Evolutionary conservation across 2,113 vertebrate species (phyloP).

Genomic region (Triplophysa tibetana): DNA sequence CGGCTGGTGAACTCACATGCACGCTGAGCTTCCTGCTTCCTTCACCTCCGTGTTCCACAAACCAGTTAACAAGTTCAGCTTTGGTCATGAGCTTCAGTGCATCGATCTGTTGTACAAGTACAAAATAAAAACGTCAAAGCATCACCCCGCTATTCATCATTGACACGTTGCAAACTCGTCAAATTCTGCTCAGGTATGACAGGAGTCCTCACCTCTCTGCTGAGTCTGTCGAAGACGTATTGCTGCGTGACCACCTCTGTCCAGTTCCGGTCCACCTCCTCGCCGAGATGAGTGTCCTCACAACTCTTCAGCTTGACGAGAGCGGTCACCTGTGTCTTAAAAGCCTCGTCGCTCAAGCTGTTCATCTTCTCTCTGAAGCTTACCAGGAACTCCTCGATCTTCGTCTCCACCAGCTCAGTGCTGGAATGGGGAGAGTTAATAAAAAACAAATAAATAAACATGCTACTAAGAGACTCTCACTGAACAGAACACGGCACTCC

Average conservation of each 20-base stretch:
- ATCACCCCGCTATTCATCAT: conserved; percentile 11
- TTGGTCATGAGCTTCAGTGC: conserved; percentile 86
- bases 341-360: conserved; percentile 85
- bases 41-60: conserved; percentile 77
- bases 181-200: background rate
- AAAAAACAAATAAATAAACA: too few relatives aligned
- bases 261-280: conserved; percentile 98
- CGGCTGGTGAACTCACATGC: conserved; percentile 77
- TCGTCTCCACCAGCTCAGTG: conserved; percentile 88
- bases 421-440: conserved; percentile 66
- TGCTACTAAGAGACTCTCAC: too few relatives aligned
- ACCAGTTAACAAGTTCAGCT: conserved; percentile 85
- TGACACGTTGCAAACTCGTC: conserved; percentile 1
- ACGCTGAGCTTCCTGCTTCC: conserved; percentile 86
- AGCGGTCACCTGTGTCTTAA: conserved; percentile 88
- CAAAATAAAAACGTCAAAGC: background rate
- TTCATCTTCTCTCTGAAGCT: conserved; percentile 85
- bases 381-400: conserved; percentile 92
- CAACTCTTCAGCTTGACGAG: conserved; percentile 95
- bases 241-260: conserved; percentile 93
- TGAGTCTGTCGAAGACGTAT: conserved; percentile 88
- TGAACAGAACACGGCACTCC: too few relatives aligned
- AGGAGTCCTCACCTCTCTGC: conserved; percentile 79
- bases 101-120: conserved; percentile 76
- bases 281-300: conserved; percentile 93